These are phyloP conservation scores for Vulpes ferrilata DNA, from an alignment of 2,113 vertebrate genomes.

Conservation along the genomic window DNA sequence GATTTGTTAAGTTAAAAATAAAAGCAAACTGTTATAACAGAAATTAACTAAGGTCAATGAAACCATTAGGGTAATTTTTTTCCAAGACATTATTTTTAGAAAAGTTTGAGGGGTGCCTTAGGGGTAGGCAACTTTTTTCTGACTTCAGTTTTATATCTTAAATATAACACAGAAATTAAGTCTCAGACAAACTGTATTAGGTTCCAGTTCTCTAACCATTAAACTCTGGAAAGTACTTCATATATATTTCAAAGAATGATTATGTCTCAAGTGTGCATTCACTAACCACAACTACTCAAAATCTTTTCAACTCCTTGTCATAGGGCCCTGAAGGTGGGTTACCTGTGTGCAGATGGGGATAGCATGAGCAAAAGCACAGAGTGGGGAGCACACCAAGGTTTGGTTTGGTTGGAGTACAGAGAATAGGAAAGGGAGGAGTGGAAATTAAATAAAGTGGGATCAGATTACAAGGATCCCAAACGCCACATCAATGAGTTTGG, in stretches of 20 bases:
- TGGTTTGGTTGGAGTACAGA: neutral
- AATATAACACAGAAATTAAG: slow-evolving; percentile 56
- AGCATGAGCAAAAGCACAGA: neutral
- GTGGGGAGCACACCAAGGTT: neutral
- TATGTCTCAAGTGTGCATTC: slow-evolving; percentile 38
- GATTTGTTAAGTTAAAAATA: slow-evolving; percentile 42
- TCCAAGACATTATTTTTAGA: neutral
- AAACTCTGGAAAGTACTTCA: slow-evolving; percentile 23
- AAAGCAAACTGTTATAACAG: slow-evolving; percentile 54
- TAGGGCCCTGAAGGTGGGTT: neutral
- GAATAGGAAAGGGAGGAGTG: neutral
- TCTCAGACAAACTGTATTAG: slow-evolving; percentile 36
- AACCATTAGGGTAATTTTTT: neutral
- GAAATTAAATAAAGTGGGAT: neutral
- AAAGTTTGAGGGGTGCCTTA: neutral
- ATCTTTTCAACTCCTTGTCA: neutral
- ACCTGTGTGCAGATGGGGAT: neutral
- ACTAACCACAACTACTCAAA: slow-evolving; percentile 15
- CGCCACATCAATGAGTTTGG: neutral
- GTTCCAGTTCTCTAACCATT: slow-evolving; percentile 44
- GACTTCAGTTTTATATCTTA: slow-evolving; percentile 53
- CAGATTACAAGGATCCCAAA: neutral
- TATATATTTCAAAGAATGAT: slow-evolving; percentile 44
- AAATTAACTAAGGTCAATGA: slow-evolving; percentile 33
- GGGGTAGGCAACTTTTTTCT: neutral